Conservation (phyloP, 2,888 invertebrate species). For the Andrena fulva region DNA sequence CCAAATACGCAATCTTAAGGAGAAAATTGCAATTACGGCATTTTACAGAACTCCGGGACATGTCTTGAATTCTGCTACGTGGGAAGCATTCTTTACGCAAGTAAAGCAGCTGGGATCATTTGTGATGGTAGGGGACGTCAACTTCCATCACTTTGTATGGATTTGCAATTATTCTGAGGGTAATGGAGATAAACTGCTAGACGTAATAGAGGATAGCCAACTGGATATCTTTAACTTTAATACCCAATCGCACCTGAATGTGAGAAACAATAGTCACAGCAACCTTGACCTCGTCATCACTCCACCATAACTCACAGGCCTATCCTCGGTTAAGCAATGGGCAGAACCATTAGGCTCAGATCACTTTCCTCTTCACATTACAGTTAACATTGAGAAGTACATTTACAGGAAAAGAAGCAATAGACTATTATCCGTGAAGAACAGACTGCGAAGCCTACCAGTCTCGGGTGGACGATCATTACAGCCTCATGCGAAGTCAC, state of each 20-base stretch:
- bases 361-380: background rate
- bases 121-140: background rate
- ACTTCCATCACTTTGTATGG: too few species aligned
- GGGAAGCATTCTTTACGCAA: background rate
- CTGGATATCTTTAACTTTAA: background rate
- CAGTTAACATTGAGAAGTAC: background rate
- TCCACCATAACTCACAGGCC: background rate
- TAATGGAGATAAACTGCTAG: too few species aligned
- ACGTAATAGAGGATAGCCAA: too few species aligned
- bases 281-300: background rate
- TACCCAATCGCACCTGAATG: background rate
- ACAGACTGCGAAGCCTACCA: background rate
- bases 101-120: background rate
- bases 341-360: constrained; percentile 6
- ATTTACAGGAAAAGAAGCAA: background rate
- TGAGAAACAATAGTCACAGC: background rate
- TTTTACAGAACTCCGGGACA: background rate
- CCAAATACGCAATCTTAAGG: background rate
- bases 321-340: background rate
- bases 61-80: background rate
- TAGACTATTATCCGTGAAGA: background rate
- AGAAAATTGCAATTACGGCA: background rate
- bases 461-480: background rate
- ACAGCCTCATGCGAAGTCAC: background rate
- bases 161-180: background rate